Evolutionary conservation across 2,888 invertebrate species (phyloP).

Genomic region (Papilio protenor): DNA sequence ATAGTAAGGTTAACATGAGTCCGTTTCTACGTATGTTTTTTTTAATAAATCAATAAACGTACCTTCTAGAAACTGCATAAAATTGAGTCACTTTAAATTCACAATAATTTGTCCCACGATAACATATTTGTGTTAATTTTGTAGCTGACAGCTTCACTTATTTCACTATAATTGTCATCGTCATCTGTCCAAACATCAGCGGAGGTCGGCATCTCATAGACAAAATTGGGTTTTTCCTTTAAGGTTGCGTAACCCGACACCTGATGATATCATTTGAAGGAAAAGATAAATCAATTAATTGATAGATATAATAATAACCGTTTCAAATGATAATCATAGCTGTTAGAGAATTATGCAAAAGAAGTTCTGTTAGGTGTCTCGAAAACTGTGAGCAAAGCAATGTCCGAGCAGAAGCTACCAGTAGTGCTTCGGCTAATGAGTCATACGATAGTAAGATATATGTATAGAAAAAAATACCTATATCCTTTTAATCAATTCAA

Average conservation of each 20-base stretch:
- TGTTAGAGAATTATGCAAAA: background rate
- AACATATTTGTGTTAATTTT: slow-evolving; percentile 13
- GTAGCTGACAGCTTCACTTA: slow-evolving; percentile 34
- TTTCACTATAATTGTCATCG: slow-evolving; percentile 24
- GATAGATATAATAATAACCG: background rate
- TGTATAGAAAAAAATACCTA: too few relatives aligned
- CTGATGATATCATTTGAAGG: slow-evolving; percentile 16
- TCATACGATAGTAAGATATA: too few relatives aligned
- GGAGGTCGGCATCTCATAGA: background rate
- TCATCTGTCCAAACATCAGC: background rate
- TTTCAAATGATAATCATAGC: background rate
- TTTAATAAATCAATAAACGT: slow-evolving; percentile 12
- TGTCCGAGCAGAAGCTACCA: background rate
- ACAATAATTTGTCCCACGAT: slow-evolving; percentile 33
- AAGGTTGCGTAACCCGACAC: slow-evolving; percentile 10
- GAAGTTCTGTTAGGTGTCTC: background rate
- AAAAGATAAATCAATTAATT: slow-evolving; percentile 22
- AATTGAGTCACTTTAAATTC: slow-evolving; percentile 20
- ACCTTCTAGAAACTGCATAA: slow-evolving; percentile 28
- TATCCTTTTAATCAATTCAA: too few relatives aligned
- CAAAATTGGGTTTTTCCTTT: slow-evolving; percentile 27
- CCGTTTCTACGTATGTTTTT: background rate
- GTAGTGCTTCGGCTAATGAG: too few relatives aligned
- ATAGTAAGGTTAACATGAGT: background rate
- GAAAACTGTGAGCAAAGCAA: background rate